Conservation (phyloP, 2,797 vertebrate genomes). For the Cuniculus paca region DNA sequence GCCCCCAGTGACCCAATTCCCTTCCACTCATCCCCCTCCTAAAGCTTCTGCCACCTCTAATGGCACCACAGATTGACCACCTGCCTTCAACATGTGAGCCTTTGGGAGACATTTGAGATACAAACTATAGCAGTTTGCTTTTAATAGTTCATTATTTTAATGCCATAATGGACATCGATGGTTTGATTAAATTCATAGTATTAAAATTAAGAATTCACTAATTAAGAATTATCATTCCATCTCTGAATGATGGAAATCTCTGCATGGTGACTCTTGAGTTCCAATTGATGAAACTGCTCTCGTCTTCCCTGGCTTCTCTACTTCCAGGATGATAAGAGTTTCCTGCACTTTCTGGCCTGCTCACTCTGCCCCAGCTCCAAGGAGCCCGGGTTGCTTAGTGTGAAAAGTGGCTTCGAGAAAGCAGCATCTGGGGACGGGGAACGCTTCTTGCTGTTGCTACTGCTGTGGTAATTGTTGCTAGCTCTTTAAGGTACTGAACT, state of each 20-base stretch:
- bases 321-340: not conserved
- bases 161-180: not conserved
- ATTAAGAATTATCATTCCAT: conserved; percentile 36
- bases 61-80: too few species aligned
- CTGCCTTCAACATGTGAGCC: not conserved
- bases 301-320: not conserved
- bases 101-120: not conserved
- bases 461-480: not conserved
- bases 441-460: not conserved
- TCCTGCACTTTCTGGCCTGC: not conserved
- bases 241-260: not conserved
- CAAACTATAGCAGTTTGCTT: not conserved
- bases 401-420: not conserved
- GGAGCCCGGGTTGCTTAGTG: not conserved
- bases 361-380: not conserved
- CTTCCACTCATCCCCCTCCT: not conserved
- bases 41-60: not conserved
- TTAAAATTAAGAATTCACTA: conserved; percentile 13
- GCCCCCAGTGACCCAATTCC: too few species aligned
- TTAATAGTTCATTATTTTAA: conserved; percentile 32
- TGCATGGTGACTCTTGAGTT: not conserved
- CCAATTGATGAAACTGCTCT: not conserved
- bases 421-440: not conserved
- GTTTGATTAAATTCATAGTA: not conserved
- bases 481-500: not conserved